Evolutionary conservation across 2,888 invertebrate species (phyloP).

Genomic region (Malthinus flaveolus): DNA sequence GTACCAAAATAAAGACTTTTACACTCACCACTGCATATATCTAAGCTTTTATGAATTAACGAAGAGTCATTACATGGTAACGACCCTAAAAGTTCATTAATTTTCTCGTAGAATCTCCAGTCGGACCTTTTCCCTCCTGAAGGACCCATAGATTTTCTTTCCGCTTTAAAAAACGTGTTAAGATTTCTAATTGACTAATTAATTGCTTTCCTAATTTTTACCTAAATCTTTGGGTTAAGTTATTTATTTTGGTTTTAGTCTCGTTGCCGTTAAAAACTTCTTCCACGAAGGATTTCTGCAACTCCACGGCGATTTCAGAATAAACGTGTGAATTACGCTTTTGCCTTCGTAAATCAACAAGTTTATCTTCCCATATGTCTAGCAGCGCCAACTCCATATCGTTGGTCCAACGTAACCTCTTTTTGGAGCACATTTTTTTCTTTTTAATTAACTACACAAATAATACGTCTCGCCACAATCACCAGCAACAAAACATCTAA

Average conservation of each 20-base stretch:
- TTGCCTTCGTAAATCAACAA: background rate
- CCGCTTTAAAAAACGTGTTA: background rate
- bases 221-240: constrained; percentile 6
- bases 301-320: background rate
- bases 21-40: background rate
- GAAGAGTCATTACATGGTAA: background rate
- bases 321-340: constrained; percentile 5
- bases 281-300: background rate
- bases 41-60: background rate
- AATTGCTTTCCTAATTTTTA: background rate
- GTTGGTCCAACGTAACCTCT: no score
- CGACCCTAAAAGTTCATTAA: constrained; percentile 4
- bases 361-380: background rate
- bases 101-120: constrained; percentile 1
- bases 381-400: no score
- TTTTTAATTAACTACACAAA: background rate
- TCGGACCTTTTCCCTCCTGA: background rate
- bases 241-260: background rate
- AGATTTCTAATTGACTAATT: background rate
- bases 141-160: constrained; percentile 4
- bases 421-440: background rate
- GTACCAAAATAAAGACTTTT: background rate
- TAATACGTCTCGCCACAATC: background rate
- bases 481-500: background rate
- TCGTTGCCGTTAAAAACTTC: background rate